These are phyloP conservation scores for Corythaeola cristata DNA, from an alignment of 2,113 vertebrate species.

Conservation along the genomic window DNA sequence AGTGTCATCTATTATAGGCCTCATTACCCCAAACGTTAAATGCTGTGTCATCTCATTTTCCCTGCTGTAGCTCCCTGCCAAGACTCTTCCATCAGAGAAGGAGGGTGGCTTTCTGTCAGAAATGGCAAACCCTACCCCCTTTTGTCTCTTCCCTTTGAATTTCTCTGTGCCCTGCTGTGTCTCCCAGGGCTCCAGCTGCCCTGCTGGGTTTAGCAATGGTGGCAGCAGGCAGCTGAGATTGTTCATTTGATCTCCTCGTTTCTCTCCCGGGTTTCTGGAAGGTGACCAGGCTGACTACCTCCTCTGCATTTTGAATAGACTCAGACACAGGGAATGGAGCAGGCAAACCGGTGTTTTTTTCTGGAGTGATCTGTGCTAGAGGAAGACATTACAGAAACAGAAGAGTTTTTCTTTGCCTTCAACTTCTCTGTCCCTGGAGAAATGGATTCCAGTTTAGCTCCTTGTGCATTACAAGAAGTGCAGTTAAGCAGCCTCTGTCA, in stretches of 20 bases:
- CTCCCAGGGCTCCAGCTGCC: neutral
- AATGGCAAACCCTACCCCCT: neutral
- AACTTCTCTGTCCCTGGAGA: neutral
- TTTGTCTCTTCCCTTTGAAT: neutral
- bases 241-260: conserved; percentile 29
- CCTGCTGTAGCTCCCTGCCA: conserved; percentile 44
- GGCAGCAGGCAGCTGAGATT: conserved; percentile 47
- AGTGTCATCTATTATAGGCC: conserved; percentile 72
- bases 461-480: neutral
- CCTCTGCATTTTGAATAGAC: conserved; percentile 7
- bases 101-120: conserved; percentile 26
- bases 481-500: neutral
- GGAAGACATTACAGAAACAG: neutral
- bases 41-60: conserved; percentile 55
- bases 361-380: neutral
- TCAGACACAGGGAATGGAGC: neutral
- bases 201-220: conserved; percentile 19
- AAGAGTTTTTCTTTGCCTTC: neutral
- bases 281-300: neutral
- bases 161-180: conserved; percentile 7
- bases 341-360: neutral
- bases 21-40: conserved; percentile 72
- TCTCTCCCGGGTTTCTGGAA: neutral
- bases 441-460: conserved; percentile 28
- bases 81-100: conserved; percentile 24